A percentile compares a stretch with the other conserved stretches of the same genome.
Evolutionary conservation across 2,888 invertebrate genomes (phyloP).

Genomic region (Tenthredo amoena): DNA sequence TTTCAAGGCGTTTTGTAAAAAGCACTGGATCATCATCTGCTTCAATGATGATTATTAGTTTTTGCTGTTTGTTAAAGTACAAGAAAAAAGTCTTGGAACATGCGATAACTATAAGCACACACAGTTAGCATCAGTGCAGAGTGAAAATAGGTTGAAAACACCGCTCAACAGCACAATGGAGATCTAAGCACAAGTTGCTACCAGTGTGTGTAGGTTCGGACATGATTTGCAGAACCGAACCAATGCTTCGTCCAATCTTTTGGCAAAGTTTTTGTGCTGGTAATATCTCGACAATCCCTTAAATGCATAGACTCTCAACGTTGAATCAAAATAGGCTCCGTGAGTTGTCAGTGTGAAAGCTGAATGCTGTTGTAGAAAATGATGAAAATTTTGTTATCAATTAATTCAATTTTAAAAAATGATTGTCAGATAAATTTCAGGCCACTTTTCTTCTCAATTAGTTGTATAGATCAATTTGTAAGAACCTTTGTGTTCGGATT

Average conservation of each 20-base stretch:
- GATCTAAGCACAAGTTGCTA: conserved; percentile 74
- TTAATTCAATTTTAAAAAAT: neutral
- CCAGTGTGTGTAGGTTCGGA: conserved; percentile 84
- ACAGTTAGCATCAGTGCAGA: conserved; percentile 45
- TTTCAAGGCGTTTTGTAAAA: neutral
- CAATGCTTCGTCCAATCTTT: conserved; percentile 85
- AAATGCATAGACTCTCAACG: conserved; percentile 84
- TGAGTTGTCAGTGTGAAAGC: conserved; percentile 67
- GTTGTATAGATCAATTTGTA: neutral
- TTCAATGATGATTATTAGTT: conserved; percentile 12
- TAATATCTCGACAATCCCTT: conserved; percentile 84
- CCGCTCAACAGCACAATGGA: conserved; percentile 35
- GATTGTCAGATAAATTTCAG: neutral
- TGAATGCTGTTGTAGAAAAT: conserved; percentile 63
- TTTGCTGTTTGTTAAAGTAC: conserved; percentile 7
- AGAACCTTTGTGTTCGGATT: conserved; percentile 70
- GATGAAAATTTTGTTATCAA: conserved; percentile 6
- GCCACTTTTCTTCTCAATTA: neutral
- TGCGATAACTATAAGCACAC: conserved; percentile 51
- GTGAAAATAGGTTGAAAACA: conserved; percentile 50
- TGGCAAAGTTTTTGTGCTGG: conserved; percentile 84
- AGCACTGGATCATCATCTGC: neutral
- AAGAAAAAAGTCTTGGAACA: neutral
- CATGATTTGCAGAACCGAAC: conserved; percentile 85
- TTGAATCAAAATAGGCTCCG: conserved; percentile 73